These are phyloP conservation scores for Nerophis ophidion DNA, from an alignment of 2,113 vertebrate species.

Conservation along the genomic window DNA sequence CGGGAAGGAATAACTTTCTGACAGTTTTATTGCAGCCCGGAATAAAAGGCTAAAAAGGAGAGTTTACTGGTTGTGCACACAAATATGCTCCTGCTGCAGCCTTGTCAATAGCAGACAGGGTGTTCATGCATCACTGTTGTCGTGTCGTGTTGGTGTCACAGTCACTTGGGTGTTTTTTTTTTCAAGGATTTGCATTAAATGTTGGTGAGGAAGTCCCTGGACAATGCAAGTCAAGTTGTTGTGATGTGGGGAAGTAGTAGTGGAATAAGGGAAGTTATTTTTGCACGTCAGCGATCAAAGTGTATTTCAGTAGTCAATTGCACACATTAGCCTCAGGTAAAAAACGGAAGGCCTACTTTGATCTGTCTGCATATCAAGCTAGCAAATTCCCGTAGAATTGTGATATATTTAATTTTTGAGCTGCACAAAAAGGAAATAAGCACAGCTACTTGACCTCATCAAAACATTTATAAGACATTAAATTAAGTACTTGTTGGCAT, in stretches of 20 bases:
- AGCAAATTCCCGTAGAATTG: background rate
- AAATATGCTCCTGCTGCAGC: constrained; percentile 7
- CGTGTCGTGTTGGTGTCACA: constrained; percentile 14
- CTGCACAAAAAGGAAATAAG: background rate
- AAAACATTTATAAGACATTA: background rate
- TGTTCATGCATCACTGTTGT: constrained; percentile 36
- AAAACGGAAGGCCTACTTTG: constrained; percentile 8
- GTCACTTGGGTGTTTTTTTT: constrained; percentile 15
- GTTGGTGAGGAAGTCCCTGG: constrained; percentile 21
- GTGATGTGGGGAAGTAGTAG: constrained; percentile 21
- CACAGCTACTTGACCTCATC: too few species aligned
- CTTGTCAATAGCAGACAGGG: constrained; percentile 13
- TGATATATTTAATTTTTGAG: background rate
- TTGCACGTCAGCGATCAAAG: constrained; percentile 38
- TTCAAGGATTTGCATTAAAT: constrained; percentile 32
- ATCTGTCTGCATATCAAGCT: constrained; percentile 5
- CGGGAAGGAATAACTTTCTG: constrained; percentile 51
- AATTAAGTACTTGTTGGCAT: too few species aligned
- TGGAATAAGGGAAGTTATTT: constrained; percentile 36
- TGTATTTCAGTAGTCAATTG: constrained; percentile 25
- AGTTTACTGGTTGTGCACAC: constrained; percentile 3
- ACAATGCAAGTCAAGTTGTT: constrained; percentile 32
- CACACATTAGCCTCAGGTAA: constrained; percentile 24
- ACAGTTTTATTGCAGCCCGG: constrained; percentile 42
- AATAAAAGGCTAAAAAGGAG: constrained; percentile 24